Conservation (phyloP, 2,113 vertebrate species). For the Equus quagga region DNA sequence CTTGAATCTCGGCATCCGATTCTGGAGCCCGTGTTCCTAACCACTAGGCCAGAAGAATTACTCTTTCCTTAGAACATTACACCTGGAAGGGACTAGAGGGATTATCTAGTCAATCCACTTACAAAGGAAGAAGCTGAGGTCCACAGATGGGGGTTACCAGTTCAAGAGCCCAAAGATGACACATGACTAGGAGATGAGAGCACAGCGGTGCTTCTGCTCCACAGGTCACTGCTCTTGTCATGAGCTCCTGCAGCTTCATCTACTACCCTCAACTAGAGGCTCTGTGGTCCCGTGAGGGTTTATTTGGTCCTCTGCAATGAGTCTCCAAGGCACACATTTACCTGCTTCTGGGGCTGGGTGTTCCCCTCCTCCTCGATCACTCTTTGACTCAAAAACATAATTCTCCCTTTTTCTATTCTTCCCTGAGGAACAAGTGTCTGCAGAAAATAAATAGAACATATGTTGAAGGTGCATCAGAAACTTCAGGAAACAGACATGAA, state of each 20-base stretch:
- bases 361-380: slow-evolving; percentile 83
- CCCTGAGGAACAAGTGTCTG: slow-evolving; percentile 87
- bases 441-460: slow-evolving; percentile 53
- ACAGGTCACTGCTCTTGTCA: neutral
- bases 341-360: slow-evolving; percentile 94
- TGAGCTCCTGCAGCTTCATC: neutral
- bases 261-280: neutral
- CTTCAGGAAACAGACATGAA: neutral
- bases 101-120: neutral
- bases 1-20: neutral
- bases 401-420: slow-evolving; percentile 84
- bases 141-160: neutral
- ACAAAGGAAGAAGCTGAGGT: neutral
- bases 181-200: neutral
- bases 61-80: neutral
- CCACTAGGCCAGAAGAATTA: no score
- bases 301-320: no score
- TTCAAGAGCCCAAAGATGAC: neutral
- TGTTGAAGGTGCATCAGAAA: neutral
- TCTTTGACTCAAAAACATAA: slow-evolving; percentile 87
- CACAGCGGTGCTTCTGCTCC: neutral
- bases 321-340: slow-evolving; percentile 66
- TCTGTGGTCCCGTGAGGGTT: neutral
- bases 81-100: neutral
- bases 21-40: neutral